These are phyloP conservation scores for Aphidius colemani DNA, from an alignment of 2,888 invertebrate species.

Conservation along the genomic window DNA sequence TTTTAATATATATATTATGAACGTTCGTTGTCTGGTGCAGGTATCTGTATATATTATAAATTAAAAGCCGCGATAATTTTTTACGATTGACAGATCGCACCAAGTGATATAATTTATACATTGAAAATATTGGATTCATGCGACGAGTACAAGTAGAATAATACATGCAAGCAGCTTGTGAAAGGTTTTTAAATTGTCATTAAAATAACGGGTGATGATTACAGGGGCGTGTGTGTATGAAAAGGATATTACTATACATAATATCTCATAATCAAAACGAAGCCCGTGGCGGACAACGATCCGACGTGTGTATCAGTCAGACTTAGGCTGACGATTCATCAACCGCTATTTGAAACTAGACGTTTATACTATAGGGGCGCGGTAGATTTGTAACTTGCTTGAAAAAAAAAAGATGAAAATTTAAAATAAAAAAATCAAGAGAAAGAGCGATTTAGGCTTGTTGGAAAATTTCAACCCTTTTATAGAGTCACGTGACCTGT, in stretches of 20 bases:
- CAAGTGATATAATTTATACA: constrained; percentile 20
- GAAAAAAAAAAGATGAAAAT: neutral
- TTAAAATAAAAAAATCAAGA: constrained; percentile 14
- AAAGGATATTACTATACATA: constrained; percentile 34
- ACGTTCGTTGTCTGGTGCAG: too few relatives aligned
- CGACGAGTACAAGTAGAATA: constrained; percentile 11
- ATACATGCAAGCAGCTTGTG: constrained; percentile 26
- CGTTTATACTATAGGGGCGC: constrained; percentile 1
- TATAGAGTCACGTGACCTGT: constrained; percentile 57
- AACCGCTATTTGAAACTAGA: constrained; percentile 30
- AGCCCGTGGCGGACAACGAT: constrained; percentile 44
- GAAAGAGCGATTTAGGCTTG: neutral
- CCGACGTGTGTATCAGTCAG: constrained; percentile 54
- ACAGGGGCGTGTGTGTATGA: constrained; percentile 51
- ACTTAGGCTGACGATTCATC: constrained; percentile 58
- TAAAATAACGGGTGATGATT: constrained; percentile 50
- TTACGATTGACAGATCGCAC: constrained; percentile 11
- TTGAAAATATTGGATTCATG: constrained; percentile 15
- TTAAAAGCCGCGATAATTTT: too few relatives aligned
- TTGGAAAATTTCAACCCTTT: constrained; percentile 59
- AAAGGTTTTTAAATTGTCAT: constrained; percentile 53
- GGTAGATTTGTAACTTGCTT: constrained; percentile 9
- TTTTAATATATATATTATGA: too few relatives aligned
- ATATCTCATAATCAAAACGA: constrained; percentile 58
- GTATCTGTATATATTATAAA: too few relatives aligned